These are phyloP conservation scores for Halcyon badia DNA, from an alignment of 2,797 vertebrate species.

Conservation along the genomic window DNA sequence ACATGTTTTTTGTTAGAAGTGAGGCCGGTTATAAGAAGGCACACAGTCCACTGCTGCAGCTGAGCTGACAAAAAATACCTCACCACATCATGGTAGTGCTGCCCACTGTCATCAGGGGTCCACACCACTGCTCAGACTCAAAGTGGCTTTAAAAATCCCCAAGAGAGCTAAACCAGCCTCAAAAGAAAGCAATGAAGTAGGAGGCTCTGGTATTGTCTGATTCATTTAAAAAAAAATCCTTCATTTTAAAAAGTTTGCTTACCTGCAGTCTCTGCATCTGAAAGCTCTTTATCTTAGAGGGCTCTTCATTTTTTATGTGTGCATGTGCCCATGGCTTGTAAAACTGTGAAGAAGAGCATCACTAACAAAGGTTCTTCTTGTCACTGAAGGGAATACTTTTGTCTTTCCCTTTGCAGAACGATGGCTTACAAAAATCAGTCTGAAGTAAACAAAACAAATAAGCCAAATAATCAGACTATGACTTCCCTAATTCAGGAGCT, in stretches of 20 bases:
- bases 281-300: neutral
- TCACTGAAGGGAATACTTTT: neutral
- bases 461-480: neutral
- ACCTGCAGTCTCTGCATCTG: neutral
- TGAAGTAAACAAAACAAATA: neutral
- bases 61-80: neutral
- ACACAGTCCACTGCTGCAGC: neutral
- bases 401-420: neutral
- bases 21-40: neutral
- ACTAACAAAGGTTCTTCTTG: neutral
- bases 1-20: neutral
- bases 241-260: neutral
- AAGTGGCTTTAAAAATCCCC: neutral
- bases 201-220: neutral
- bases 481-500: neutral
- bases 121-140: neutral
- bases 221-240: neutral
- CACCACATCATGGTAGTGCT: neutral
- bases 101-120: neutral
- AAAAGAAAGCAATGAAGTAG: neutral
- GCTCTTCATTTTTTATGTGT: slow-evolving; percentile 27
- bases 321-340: fast-evolving
- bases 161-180: neutral
- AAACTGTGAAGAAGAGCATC: neutral
- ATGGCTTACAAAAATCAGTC: neutral